A percentile compares a stretch with the other conserved stretches of the same genome.
These are phyloP conservation scores for Okapia johnstoni DNA, from an alignment of 2,113 vertebrate genomes.

Conservation along the genomic window DNA sequence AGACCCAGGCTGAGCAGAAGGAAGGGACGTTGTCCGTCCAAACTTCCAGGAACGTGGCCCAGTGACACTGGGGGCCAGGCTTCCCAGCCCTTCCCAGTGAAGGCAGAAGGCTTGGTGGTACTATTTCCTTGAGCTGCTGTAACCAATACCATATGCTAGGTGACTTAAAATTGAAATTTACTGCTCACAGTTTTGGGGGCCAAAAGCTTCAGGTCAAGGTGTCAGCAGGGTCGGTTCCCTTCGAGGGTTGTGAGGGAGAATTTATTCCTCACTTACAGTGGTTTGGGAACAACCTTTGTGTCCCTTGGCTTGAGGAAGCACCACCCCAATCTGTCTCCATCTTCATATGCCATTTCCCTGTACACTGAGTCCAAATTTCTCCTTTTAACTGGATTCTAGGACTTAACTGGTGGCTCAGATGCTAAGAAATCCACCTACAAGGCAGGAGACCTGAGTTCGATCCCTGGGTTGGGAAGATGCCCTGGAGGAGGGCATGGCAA, in stretches of 20 bases:
- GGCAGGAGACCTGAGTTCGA: not conserved
- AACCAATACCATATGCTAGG: not conserved
- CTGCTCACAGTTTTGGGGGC: not conserved
- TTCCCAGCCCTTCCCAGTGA: not conserved
- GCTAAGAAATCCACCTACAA: not conserved
- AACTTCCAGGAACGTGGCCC: not conserved
- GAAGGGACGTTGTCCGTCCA: not conserved
- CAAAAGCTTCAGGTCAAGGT: not conserved
- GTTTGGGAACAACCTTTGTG: not conserved
- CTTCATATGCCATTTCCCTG: not conserved
- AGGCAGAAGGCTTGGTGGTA: not conserved
- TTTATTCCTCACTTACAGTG: not conserved
- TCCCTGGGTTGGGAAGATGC: not conserved
- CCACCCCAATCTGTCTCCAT: not conserved
- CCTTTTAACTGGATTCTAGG: not conserved
- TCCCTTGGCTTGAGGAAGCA: not conserved
- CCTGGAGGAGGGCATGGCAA: not conserved
- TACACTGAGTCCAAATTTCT: not conserved
- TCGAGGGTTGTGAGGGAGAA: not conserved
- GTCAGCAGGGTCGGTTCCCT: not conserved
- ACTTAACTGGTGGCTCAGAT: not conserved
- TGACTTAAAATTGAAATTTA: not conserved
- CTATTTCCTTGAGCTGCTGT: accelerated
- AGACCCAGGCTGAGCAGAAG: not conserved
- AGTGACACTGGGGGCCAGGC: not conserved